Evolutionary conservation across 2,888 invertebrate genomes (phyloP).

Genomic region (Rotaria magnacalcarata): DNA sequence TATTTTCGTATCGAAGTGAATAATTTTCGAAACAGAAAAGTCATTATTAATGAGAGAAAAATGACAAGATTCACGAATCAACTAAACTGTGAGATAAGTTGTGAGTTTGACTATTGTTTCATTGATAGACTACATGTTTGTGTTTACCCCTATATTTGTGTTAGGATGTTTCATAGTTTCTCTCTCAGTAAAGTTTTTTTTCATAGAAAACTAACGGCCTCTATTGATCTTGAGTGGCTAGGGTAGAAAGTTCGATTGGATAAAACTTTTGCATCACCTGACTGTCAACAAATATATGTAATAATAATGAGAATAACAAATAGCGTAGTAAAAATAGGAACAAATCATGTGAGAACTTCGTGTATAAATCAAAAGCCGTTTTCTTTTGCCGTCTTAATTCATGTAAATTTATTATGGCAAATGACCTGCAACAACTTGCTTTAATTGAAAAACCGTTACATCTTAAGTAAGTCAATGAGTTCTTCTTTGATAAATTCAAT

Average conservation of each 20-base stretch:
- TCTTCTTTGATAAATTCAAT: background rate
- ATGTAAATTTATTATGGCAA: background rate
- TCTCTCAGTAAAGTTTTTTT: no score
- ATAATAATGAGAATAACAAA: background rate
- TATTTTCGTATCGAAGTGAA: no score
- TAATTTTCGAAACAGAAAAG: no score
- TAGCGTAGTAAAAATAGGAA: background rate
- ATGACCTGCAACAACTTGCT: background rate
- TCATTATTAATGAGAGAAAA: no score
- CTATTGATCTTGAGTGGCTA: no score
- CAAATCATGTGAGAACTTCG: background rate
- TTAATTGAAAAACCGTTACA: constrained; percentile 6
- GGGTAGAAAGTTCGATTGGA: background rate
- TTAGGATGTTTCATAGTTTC: no score
- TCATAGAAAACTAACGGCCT: no score
- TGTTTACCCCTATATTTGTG: no score
- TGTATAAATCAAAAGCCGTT: background rate
- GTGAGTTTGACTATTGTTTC: no score
- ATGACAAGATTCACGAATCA: no score
- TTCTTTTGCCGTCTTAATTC: background rate
- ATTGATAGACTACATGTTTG: no score
- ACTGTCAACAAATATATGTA: background rate
- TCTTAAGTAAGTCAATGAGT: background rate
- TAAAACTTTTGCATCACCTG: background rate
- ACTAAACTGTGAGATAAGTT: no score